Evolutionary conservation across 2,113 vertebrate genomes (phyloP).

Genomic region (Triplophysa tibetana): DNA sequence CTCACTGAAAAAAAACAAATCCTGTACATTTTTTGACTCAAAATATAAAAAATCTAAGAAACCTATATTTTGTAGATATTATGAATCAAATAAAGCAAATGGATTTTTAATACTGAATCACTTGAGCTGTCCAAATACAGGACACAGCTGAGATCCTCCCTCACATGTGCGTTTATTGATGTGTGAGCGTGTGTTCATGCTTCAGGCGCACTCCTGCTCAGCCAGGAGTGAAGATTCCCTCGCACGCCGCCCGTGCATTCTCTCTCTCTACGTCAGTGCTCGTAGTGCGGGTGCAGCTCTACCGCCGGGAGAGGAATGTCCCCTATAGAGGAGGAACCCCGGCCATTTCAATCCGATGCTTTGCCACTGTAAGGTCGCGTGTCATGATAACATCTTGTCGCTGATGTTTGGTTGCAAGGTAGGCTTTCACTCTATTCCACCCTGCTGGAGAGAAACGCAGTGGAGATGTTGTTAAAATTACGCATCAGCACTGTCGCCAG

Average conservation of each 20-base stretch:
- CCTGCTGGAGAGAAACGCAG: not conserved
- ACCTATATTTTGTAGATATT: no score
- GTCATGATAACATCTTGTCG: constrained; percentile 91
- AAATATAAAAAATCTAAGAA: no score
- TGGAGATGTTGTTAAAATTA: not conserved
- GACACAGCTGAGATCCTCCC: not conserved
- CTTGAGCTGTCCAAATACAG: constrained; percentile 13
- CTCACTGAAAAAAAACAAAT: no score
- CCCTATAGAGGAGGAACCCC: constrained; percentile 82
- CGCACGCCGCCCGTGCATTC: constrained; percentile 29
- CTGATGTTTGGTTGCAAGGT: constrained; percentile 99
- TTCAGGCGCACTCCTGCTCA: constrained; percentile 42
- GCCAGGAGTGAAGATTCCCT: constrained; percentile 48
- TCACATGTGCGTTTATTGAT: constrained; percentile 24
- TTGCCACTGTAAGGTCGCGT: constrained; percentile 97
- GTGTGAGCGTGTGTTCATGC: constrained; percentile 38
- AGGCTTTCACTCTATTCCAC: constrained; percentile 63
- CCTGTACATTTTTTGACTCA: no score
- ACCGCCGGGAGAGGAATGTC: constrained; percentile 83
- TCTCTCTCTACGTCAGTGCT: constrained; percentile 53
- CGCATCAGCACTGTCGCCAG: not conserved
- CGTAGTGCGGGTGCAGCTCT: constrained; percentile 55
- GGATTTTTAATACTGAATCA: not conserved
- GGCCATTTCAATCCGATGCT: constrained; percentile 87
- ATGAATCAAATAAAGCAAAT: no score